Conservation (phyloP, 2,888 invertebrate genomes). For the Cerastis leucographa region DNA sequence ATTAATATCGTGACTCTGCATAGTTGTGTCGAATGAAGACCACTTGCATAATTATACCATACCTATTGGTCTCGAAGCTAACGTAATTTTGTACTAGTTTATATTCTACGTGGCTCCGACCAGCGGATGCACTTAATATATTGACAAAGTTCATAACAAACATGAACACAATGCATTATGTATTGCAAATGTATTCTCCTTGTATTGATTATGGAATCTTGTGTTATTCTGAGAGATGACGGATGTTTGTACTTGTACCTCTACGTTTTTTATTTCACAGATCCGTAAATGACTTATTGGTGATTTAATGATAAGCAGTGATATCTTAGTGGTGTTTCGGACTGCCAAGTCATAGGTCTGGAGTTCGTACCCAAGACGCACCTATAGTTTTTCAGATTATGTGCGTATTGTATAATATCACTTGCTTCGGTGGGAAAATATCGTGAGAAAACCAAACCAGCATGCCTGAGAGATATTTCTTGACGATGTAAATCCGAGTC, state of each 20-base stretch:
- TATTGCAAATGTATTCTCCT: slow-evolving; percentile 52
- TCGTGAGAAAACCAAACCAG: neutral
- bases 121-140: slow-evolving; percentile 62
- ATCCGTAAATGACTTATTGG: neutral
- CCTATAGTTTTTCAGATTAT: too few species aligned
- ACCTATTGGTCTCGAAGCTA: slow-evolving; percentile 47
- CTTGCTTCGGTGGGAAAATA: too few species aligned
- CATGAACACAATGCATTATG: slow-evolving; percentile 51
- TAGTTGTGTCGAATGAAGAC: slow-evolving; percentile 47
- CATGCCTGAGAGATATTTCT: neutral
- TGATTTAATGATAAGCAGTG: too few species aligned
- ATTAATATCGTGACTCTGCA: slow-evolving; percentile 60
- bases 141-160: slow-evolving; percentile 65
- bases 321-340: neutral
- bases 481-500: neutral
- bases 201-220: slow-evolving; percentile 31
- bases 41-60: slow-evolving; percentile 31
- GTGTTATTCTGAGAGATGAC: slow-evolving; percentile 38
- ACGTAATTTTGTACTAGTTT: slow-evolving; percentile 57
- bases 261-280: neutral
- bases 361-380: too few species aligned
- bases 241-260: slow-evolving; percentile 9
- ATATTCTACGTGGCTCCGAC: slow-evolving; percentile 45
- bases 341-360: neutral
- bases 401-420: too few species aligned